Evolutionary conservation across 1,140 invertebrate genomes (phyloP).

Genomic region (Orchesella cincta): DNA sequence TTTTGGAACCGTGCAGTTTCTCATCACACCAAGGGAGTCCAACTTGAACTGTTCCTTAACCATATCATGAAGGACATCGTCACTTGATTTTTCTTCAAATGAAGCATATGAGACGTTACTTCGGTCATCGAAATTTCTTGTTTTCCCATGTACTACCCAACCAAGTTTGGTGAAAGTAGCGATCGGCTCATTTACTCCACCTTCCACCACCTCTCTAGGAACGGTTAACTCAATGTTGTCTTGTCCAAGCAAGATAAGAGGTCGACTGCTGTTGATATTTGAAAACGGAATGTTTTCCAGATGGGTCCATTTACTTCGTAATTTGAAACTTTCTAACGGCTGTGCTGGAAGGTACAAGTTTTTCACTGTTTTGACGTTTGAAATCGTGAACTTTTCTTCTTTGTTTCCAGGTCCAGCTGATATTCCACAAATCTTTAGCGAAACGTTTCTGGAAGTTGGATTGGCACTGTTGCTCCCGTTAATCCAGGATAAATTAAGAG

Average conservation of each 20-base stretch:
- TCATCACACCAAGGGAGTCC: neutral
- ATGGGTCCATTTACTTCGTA: neutral
- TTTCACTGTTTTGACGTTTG: neutral
- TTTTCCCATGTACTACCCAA: conserved; percentile 6
- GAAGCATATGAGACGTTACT: too few relatives aligned
- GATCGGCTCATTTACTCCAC: neutral
- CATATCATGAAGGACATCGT: neutral
- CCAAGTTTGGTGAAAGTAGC: neutral
- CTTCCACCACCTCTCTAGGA: neutral
- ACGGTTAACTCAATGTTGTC: neutral
- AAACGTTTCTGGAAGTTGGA: neutral
- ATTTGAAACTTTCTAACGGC: neutral
- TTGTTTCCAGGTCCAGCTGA: too few relatives aligned
- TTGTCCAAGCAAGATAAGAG: neutral
- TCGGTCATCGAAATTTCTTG: neutral
- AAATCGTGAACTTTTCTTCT: neutral
- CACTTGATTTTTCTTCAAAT: neutral
- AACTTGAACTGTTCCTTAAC: neutral
- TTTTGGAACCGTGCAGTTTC: neutral
- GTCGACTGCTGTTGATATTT: neutral
- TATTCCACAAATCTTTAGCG: neutral
- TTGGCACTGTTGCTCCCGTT: neutral
- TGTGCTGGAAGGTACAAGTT: neutral
- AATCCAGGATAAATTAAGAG: neutral
- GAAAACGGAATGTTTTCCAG: neutral